Percentiles rank a stretch among this genome's conserved stretches.
phyloP scores from a whole-genome alignment of 1,140 invertebrate genomes.

The Platyscapa corneri region DNA sequence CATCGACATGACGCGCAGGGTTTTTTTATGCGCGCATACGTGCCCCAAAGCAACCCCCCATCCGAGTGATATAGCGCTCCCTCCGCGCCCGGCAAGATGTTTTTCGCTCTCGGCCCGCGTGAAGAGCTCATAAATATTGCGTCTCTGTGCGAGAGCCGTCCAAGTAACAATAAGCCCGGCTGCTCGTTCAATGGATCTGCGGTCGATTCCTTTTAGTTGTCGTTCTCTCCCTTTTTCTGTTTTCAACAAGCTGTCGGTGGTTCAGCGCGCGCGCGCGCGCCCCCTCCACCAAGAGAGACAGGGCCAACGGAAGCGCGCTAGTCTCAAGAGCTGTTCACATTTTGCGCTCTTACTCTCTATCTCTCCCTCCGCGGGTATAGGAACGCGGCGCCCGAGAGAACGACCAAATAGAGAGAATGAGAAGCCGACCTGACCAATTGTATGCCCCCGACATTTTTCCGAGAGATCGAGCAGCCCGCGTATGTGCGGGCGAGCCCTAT shows the following conservation, averaged over 20 bases:
- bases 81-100: neutral
- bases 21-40: neutral
- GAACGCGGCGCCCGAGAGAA: neutral
- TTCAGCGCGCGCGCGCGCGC: neutral
- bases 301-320: slow-evolving; percentile 2
- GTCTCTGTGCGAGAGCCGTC: slow-evolving; percentile 47
- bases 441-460: slow-evolving; percentile 43
- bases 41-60: neutral
- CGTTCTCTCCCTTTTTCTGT: neutral
- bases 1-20: neutral
- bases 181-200: slow-evolving; percentile 59
- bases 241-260: slow-evolving; percentile 16
- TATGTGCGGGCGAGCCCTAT: neutral
- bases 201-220: slow-evolving; percentile 56
- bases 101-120: slow-evolving; percentile 51
- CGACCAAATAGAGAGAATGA: slow-evolving; percentile 30
- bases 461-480: slow-evolving; percentile 26
- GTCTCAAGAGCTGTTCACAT: neutral
- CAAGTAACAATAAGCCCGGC: slow-evolving; percentile 59
- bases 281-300: neutral
- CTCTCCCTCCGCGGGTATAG: neutral
- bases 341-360: neutral
- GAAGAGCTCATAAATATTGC: slow-evolving; percentile 61
- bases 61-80: slow-evolving; percentile 18
- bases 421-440: slow-evolving; percentile 35